Base-by-base conservation (phyloP, 2,113 vertebrate genomes). In the Delphinapterus leucas region DNA sequence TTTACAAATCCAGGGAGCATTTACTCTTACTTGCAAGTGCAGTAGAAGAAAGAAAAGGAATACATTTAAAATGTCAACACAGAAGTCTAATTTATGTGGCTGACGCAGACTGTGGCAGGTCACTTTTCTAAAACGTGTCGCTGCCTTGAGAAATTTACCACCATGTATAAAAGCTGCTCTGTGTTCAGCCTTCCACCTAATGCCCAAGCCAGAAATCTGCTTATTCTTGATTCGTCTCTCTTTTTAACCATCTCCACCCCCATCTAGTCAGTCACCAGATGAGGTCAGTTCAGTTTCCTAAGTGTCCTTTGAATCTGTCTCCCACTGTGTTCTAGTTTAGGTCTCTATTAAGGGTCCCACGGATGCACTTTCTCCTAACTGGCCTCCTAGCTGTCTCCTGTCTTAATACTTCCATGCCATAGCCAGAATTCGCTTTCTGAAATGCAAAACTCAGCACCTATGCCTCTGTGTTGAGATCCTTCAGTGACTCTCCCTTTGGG, bases 1-100 rank as follows among this genome's bases (percentile, higher is more conserved):
- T 97, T 97, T 95, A 85, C 71, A 96, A 73, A 97, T 74, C 76
- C 65, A 95, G 71, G 73, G 60, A 93, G 84, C 77, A 63, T 84
- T 76, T 95, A 47, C 53, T 73, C 8, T 91, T 93, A 58, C 80
- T 93, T 95, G 41, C 61, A 97, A 89, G 73, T 71, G 41, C 84
- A 82, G 28, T 38, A 61, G 60, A 44, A 31, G 68, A 84, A 95
- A 90, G 82, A 68, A 15, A 87, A 96, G 74, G 58, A 65, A 81
- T 65, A 76, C 36, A 84, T 85, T 90, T 86, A 53, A 96, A 89
- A 80, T 76, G 44, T 90, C 79, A 63, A 26, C 63, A 58, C 71
- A 58, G 21, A 93, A 83, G 61, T 82, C 70, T 61, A 95, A 74
- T 88, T 95, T 97, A 63, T 84, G 36, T 74, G 91, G 21, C 68